These are phyloP conservation scores for Dinocampus coccinellae DNA, from an alignment of 2,888 invertebrate genomes.

Conservation along the genomic window DNA sequence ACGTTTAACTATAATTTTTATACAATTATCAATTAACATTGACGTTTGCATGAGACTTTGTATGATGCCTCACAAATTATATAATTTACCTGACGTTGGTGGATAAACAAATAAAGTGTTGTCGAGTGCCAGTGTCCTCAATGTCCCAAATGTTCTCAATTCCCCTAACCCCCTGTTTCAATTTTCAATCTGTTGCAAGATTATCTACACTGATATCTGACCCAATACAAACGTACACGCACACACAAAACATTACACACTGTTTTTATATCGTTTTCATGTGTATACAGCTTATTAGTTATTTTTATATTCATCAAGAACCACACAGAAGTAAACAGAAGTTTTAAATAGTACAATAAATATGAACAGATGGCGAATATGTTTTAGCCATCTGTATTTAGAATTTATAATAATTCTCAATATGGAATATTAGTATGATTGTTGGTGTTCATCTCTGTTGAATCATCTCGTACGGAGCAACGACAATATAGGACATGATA, in stretches of 20 bases:
- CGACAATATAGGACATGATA: too few species aligned
- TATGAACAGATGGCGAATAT: too few species aligned
- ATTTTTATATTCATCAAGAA: not conserved
- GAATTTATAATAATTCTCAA: too few species aligned
- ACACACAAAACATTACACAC: not conserved
- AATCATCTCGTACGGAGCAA: too few species aligned
- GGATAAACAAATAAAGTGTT: constrained; percentile 50
- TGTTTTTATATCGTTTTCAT: too few species aligned
- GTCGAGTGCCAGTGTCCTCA: constrained; percentile 40
- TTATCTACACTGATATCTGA: not conserved
- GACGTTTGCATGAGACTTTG: constrained; percentile 1
- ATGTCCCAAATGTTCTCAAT: constrained; percentile 20
- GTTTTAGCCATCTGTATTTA: too few species aligned
- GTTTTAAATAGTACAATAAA: too few species aligned
- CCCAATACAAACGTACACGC: too few species aligned
- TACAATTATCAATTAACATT: constrained; percentile 7
- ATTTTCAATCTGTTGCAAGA: not conserved
- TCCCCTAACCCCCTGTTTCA: constrained; percentile 28
- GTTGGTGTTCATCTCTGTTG: too few species aligned
- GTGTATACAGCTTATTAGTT: not conserved
- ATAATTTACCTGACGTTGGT: constrained; percentile 49
- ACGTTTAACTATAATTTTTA: not conserved
- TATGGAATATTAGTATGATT: too few species aligned
- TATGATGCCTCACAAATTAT: constrained; percentile 24
- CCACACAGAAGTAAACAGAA: too few species aligned